Evolutionary conservation across 2,113 vertebrate species (phyloP).

Genomic region (Apistogramma diplotaenia): DNA sequence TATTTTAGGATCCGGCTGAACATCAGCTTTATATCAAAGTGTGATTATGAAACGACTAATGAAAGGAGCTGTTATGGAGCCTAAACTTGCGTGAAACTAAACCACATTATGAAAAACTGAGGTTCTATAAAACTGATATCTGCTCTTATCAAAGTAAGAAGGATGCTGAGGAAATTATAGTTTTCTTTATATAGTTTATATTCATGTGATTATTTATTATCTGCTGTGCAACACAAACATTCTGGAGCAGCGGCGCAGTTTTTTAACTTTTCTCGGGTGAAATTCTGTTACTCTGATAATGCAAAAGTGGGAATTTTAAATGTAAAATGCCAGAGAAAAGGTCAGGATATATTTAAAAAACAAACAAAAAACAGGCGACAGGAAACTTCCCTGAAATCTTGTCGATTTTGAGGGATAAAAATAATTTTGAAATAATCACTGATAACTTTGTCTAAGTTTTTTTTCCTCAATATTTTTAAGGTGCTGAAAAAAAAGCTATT

Average conservation of each 20-base stretch:
- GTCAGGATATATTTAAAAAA: neutral
- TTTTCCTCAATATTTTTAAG: neutral
- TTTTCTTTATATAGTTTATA: neutral
- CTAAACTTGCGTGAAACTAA: neutral
- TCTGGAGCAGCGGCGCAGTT: neutral
- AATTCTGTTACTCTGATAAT: rapidly evolving
- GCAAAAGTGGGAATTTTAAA: neutral
- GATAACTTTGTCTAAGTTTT: neutral
- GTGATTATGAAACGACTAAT: neutral
- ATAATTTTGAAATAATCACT: neutral
- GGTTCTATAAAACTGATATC: neutral
- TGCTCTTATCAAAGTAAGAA: neutral
- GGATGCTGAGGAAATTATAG: neutral
- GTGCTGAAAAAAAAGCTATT: neutral
- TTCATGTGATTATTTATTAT: neutral
- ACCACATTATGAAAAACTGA: neutral
- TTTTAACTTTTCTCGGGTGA: neutral
- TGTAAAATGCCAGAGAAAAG: neutral
- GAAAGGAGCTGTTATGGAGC: neutral
- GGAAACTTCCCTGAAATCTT: neutral
- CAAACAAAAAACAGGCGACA: neutral
- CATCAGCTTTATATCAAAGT: neutral
- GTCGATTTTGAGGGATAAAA: too few species aligned
- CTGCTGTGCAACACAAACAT: neutral
- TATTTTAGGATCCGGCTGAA: neutral